Evolutionary conservation across 1,140 invertebrate genomes (phyloP).

Genomic region (Hydropsyche tenuis): DNA sequence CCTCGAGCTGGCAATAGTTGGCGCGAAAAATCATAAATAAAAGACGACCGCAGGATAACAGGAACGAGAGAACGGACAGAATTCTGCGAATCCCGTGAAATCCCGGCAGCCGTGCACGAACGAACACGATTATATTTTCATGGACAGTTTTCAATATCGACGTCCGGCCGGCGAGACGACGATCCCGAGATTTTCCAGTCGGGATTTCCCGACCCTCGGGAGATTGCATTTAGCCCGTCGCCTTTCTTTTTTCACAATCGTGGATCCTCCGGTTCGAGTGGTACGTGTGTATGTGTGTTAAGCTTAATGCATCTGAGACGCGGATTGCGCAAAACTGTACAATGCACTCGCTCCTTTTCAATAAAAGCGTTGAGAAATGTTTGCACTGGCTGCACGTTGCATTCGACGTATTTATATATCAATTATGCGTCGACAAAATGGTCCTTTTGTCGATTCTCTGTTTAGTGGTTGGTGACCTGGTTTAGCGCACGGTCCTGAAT

Average conservation of each 20-base stretch:
- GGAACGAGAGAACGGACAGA: no score
- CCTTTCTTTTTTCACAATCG: background rate
- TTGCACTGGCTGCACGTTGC: background rate
- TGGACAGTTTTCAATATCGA: conserved; percentile 28
- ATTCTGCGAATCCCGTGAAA: background rate
- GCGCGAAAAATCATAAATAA: no score
- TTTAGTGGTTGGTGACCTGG: no score
- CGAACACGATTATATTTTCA: conserved; percentile 22
- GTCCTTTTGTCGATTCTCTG: background rate
- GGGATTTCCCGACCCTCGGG: conserved; percentile 5
- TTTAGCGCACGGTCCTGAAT: no score
- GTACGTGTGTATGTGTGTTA: background rate
- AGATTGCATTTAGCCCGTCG: conserved; percentile 21
- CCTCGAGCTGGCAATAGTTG: no score
- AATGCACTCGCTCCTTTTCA: background rate
- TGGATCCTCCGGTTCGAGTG: background rate
- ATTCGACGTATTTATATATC: background rate
- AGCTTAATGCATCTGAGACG: conserved; percentile 23
- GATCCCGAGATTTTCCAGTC: conserved; percentile 3
- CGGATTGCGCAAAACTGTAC: conserved; percentile 22
- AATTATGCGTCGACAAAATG: background rate
- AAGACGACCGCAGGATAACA: no score
- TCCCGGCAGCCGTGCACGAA: background rate
- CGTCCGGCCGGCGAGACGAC: conserved; percentile 1
- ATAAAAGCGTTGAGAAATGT: background rate